A percentile compares a stretch with the other conserved stretches of the same genome.
phyloP scores from a whole-genome alignment of 1,140 invertebrate genomes.

The Wasmannia auropunctata region DNA sequence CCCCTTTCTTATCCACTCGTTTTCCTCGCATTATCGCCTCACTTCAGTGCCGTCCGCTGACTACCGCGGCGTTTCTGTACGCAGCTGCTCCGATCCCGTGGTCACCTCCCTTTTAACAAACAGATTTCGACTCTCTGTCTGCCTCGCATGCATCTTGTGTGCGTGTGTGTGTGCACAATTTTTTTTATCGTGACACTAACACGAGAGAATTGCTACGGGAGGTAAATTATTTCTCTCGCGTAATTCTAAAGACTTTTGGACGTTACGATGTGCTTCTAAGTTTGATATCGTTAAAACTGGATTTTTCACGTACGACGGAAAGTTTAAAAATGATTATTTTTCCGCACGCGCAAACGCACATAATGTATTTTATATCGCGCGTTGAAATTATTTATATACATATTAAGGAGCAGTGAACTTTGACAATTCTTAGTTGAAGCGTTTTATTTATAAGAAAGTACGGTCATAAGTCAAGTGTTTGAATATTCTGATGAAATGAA shows the following conservation, averaged over 20 bases:
- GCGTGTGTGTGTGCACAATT: too few relatives aligned
- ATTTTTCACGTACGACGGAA: not conserved
- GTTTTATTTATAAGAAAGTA: slow-evolving; percentile 16
- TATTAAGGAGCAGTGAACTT: not conserved
- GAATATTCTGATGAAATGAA: slow-evolving; percentile 4
- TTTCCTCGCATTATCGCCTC: slow-evolving; percentile 38
- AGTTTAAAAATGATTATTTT: not conserved
- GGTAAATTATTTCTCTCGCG: not conserved
- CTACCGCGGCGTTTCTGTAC: not conserved
- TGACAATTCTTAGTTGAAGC: not conserved
- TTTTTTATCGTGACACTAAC: not conserved
- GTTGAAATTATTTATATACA: not conserved
- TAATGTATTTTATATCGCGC: not conserved
- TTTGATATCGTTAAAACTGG: not conserved
- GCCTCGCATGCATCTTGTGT: not conserved
- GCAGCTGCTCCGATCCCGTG: slow-evolving; percentile 10
- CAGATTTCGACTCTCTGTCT: not conserved
- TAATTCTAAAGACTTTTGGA: not conserved
- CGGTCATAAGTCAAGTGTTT: slow-evolving; percentile 8
- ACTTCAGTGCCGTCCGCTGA: slow-evolving; percentile 2
- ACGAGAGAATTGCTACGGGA: not conserved
- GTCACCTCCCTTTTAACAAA: not conserved
- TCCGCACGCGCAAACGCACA: too few relatives aligned
- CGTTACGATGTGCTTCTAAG: not conserved
- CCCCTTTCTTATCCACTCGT: not conserved